phyloP scores from a whole-genome alignment of 1,140 invertebrate species.

The Scaptomyza hsui region DNA sequence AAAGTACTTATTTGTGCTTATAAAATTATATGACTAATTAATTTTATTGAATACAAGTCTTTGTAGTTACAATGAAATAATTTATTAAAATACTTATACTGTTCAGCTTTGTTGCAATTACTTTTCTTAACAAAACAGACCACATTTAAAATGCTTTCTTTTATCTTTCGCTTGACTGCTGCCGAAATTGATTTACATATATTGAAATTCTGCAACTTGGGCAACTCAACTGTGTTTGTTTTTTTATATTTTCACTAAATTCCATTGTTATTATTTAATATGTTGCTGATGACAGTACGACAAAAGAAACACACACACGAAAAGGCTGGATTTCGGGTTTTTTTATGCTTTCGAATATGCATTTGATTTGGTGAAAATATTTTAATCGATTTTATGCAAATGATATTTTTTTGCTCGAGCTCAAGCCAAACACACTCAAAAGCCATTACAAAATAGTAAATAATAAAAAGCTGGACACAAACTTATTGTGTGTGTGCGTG shows the following conservation, averaged over 20 bases:
- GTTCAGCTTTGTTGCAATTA: not conserved
- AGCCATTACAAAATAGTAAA: slow-evolving; percentile 80
- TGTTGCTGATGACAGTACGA: slow-evolving; percentile 13
- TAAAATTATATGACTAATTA: too few species aligned
- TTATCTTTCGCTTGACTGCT: not conserved
- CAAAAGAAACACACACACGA: slow-evolving; percentile 19
- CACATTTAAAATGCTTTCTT: not conserved
- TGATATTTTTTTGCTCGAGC: slow-evolving; percentile 63
- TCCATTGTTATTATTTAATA: not conserved
- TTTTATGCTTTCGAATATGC: slow-evolving; percentile 71
- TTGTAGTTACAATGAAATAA: too few species aligned
- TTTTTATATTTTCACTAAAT: not conserved
- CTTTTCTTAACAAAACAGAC: not conserved
- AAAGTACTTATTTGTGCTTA: too few species aligned
- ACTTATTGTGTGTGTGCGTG: too few species aligned
- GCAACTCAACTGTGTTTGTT: slow-evolving; percentile 6
- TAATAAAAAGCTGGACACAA: slow-evolving; percentile 48
- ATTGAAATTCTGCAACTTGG: not conserved
- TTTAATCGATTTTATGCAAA: slow-evolving; percentile 80
- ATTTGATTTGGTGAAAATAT: slow-evolving; percentile 73
- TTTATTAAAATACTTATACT: not conserved
- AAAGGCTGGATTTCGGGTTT: slow-evolving; percentile 34
- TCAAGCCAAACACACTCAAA: slow-evolving; percentile 66
- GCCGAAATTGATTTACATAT: not conserved
- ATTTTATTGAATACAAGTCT: too few species aligned